Conservation (phyloP, 1,140 invertebrate species). For the Drosophila bocki region DNA sequence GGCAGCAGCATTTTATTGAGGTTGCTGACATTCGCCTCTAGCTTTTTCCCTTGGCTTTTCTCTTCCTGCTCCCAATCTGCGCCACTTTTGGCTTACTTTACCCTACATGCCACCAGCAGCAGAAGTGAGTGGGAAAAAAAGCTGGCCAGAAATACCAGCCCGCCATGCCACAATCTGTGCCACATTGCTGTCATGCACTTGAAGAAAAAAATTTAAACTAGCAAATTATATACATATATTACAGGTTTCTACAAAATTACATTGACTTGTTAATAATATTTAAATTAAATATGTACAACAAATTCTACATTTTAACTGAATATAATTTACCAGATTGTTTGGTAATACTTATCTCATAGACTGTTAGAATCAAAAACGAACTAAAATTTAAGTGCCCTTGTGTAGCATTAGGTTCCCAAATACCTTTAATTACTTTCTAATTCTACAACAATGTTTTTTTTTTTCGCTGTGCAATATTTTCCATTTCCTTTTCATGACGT, state of each 20-base stretch:
- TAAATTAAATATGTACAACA: not conserved
- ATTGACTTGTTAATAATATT: not conserved
- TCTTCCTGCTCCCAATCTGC: conserved; percentile 40
- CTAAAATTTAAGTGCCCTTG: not conserved
- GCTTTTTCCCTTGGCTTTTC: conserved; percentile 13
- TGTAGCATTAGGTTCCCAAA: not conserved
- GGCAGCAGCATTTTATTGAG: conserved; percentile 82
- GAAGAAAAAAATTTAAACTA: not conserved
- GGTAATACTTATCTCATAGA: not conserved
- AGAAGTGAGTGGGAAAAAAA: conserved; percentile 25
- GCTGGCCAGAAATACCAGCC: conserved; percentile 55
- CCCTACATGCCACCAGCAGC: conserved; percentile 49
- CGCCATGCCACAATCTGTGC: conserved; percentile 61
- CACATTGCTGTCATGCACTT: conserved; percentile 34
- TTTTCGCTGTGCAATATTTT: not conserved
- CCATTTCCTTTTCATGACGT: conserved; percentile 1
- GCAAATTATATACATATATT: not conserved
- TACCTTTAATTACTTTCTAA: not conserved
- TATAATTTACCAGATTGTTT: not conserved
- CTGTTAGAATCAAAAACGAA: not conserved
- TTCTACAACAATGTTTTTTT: not conserved
- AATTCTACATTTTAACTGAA: too few relatives aligned
- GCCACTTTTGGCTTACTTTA: conserved; percentile 54
- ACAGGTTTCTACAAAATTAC: not conserved
- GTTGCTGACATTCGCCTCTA: conserved; percentile 73